A percentile compares a stretch with the other conserved stretches of the same genome.
These are phyloP conservation scores for Diabrotica virgifera DNA, from an alignment of 1,140 invertebrate species.

Conservation along the genomic window DNA sequence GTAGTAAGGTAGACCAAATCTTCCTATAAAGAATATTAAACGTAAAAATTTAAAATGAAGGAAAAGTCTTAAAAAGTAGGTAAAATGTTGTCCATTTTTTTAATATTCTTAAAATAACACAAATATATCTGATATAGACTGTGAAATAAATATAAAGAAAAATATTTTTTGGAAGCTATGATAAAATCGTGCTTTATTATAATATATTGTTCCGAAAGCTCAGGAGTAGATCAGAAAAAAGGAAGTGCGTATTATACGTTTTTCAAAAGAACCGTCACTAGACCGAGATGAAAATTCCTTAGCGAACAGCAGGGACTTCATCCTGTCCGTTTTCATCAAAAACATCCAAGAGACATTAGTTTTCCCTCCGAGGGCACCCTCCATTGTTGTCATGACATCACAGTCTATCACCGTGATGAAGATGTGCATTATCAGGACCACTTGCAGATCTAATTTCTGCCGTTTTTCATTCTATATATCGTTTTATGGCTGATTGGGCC, in stretches of 20 bases:
- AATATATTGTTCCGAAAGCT: neutral
- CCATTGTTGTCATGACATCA: constrained; percentile 16
- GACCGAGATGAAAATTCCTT: neutral
- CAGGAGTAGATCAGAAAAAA: neutral
- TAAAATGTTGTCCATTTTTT: no score
- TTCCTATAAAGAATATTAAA: no score
- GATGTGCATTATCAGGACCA: constrained; percentile 16
- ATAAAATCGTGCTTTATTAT: no score
- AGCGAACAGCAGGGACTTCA: constrained; percentile 5
- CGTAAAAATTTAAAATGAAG: no score
- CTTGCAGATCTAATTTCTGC: constrained; percentile 16
- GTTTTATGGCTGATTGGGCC: constrained; percentile 9
- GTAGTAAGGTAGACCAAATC: no score
- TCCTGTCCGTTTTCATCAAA: constrained; percentile 15
- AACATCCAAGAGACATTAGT: constrained; percentile 13
- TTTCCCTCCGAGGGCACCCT: constrained; percentile 11
- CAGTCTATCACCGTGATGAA: constrained; percentile 18
- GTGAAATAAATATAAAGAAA: no score
- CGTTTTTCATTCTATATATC: constrained; percentile 9
- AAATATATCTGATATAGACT: no score
- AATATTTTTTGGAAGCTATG: no score
- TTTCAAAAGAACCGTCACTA: neutral
- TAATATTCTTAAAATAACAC: no score
- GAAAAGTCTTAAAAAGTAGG: no score
- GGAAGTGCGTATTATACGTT: neutral